Evolutionary conservation across 2,113 vertebrate genomes (phyloP), one percentile per base, ranked within the genome.

Genomic region (Oreotrochilus melanogaster): DNA sequence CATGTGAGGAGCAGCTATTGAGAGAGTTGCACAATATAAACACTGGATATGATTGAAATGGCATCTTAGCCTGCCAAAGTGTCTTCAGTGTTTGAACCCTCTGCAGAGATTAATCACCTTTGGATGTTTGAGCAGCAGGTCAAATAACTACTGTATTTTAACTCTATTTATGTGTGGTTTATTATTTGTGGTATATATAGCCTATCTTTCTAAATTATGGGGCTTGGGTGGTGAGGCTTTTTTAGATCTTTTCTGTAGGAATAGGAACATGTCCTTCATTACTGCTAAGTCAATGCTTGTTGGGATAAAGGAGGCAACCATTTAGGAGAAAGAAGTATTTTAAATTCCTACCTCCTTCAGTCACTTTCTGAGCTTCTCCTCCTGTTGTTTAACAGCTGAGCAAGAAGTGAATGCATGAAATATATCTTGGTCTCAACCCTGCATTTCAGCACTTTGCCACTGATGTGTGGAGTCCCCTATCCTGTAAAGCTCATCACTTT

Each of bases 281-380:
- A 80, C 51, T 0, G 1, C 18, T 31, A 23, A 16, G 43, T 70
- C 81, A 85, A 62, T 10, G 37, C 42, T 73, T 85, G 62, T 50
- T 73, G 78, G 78, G 43, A 30, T 75, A 84, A 92, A 24, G 24
- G 35, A 87, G 13, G n/a, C 48, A 81, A 54, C 33, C 50, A 39
- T 54, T 70, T 56, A 51, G 56, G 37, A 93, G 60, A 66, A 79
- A 86, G 30, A 89, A 81, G 18, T 50, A 54, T 86, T 90, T 86
- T 71, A 71, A 94, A 86, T 89, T 82, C 75, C 42, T 85, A 24
- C 64, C 61, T 74, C 47, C 73, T 75, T 91, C 87, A 85, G 54
- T 78, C 71, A 28, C 31, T 50, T 92, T 94, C 78, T 70, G 71
- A 92, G 78, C 47, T 58, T 78, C 30, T 89, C 23, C 58, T 82